Evolutionary conservation across 2,888 invertebrate genomes (phyloP), one percentile per base, ranked within the genome.

Genomic region (Prionchulus punctatus): DNA sequence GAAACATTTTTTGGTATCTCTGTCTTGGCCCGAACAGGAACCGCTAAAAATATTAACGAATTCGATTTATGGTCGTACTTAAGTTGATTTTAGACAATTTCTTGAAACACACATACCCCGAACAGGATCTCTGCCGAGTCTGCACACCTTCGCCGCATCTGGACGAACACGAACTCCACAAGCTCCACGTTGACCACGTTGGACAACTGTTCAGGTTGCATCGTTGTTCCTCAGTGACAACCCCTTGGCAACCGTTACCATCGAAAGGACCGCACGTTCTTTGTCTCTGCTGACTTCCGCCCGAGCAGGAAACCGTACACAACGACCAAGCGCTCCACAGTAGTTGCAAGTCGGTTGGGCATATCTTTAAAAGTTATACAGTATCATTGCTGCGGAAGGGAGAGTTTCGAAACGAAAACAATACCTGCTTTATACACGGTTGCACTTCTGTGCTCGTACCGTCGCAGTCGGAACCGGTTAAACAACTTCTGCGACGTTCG

Each of bases 131-230:
- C 7, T 12, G 18, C 18, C 36, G 36, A 18, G 36, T 36, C 18
- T 18, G 36, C 36, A 36, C 36, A 36, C 36, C 36, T 36, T 36
- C 18, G 36, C 36, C 36, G 18, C 36, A 36, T 18, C 12, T 36
- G 7, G 50, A 4, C 12, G 50, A 49, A 28, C 50, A 49, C 1
- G 59, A 55, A 3, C 62, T 63, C 69, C 68, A 69, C 1, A 63
- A 62, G 2, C 64, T 64, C 68, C 68, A 69, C 2, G 18, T 15
- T 26, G 57, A 54, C 50, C 50, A 49, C 12, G 28, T 12, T 23
- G 12, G 45, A 7, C 18, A 12, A 7, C 18, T n/a, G 12, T 23
- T 23, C 4, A 4, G 23, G 26, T 28, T 12, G 30, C 28, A 26
- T 15, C 12, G 50, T 30, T 26, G 30, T 45, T 45, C n/a, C 47